Evolutionary conservation across 2,888 invertebrate genomes (phyloP).

Genomic region (Caenorhabditis japonica): DNA sequence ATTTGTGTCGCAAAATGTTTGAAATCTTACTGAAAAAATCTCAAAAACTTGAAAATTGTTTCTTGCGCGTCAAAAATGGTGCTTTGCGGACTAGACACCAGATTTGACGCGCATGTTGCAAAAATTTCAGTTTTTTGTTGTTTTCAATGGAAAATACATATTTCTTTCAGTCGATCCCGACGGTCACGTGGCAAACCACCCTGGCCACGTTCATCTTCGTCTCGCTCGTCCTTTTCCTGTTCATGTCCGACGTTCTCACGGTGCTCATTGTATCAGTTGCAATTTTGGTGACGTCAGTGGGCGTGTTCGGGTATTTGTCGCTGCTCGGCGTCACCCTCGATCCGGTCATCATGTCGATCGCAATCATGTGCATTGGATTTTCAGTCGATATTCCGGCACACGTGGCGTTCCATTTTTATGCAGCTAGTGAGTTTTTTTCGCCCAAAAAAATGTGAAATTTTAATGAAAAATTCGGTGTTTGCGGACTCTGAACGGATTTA

Average conservation of each 20-base stretch:
- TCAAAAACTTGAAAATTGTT: too few relatives aligned
- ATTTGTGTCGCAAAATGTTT: too few relatives aligned
- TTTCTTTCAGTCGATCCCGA: slow-evolving; percentile 53
- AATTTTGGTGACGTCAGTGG: slow-evolving; percentile 47
- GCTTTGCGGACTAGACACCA: too few relatives aligned
- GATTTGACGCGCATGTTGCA: too few relatives aligned
- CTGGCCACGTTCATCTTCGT: slow-evolving; percentile 53
- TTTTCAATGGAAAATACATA: too few relatives aligned
- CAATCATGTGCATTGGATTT: slow-evolving; percentile 60
- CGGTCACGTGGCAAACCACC: slow-evolving; percentile 60
- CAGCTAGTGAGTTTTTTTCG: slow-evolving; percentile 46
- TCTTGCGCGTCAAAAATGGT: too few relatives aligned
- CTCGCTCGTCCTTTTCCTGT: slow-evolving; percentile 48
- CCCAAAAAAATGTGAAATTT: too few relatives aligned
- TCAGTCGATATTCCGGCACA: slow-evolving; percentile 61
- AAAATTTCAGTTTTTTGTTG: too few relatives aligned
- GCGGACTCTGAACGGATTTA: too few relatives aligned
- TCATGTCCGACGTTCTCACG: slow-evolving; percentile 47
- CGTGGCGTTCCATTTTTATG: slow-evolving; percentile 58
- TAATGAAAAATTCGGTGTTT: too few relatives aligned
- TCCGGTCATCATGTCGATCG: slow-evolving; percentile 55
- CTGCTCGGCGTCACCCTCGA: slow-evolving; percentile 54
- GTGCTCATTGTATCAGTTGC: slow-evolving; percentile 51
- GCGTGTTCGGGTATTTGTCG: slow-evolving; percentile 53
- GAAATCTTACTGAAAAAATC: too few relatives aligned